These are phyloP conservation scores for Eremobia ochroleuca DNA, from an alignment of 2,888 invertebrate species.

Conservation along the genomic window DNA sequence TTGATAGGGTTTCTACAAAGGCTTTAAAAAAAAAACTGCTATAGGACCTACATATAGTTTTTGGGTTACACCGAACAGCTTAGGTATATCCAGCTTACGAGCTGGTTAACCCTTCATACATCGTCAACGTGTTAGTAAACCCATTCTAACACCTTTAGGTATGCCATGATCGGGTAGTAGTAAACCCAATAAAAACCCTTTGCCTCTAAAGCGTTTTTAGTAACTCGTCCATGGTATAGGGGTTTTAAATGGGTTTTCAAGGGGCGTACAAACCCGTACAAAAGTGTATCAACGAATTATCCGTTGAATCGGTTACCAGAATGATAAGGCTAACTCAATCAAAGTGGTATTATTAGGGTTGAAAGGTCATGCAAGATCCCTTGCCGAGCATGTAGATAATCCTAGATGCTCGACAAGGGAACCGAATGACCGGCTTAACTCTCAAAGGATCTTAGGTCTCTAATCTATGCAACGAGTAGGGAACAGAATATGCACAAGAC, in stretches of 20 bases:
- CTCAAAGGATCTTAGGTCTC: background rate
- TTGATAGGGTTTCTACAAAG: no score
- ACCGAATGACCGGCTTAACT: background rate
- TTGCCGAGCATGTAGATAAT: no score
- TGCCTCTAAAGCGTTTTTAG: background rate
- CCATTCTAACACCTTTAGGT: background rate
- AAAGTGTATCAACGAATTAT: background rate
- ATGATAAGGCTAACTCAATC: background rate
- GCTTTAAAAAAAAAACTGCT: background rate
- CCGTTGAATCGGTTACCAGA: background rate
- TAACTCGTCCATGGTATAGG: background rate
- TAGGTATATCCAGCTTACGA: background rate
- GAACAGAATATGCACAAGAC: constrained; percentile 1
- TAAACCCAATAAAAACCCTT: background rate
- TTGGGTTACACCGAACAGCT: background rate
- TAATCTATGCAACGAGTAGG: background rate
- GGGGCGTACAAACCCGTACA: background rate
- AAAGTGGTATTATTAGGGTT: background rate
- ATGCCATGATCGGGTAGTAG: background rate
- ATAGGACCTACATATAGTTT: background rate
- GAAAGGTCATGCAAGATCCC: background rate
- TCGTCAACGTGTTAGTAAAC: background rate
- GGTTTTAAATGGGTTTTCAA: background rate
- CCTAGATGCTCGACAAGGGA: background rate
- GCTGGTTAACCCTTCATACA: background rate